Evolutionary conservation across 2,797 vertebrate genomes (phyloP).

Genomic region (Meriones psammophilus): DNA sequence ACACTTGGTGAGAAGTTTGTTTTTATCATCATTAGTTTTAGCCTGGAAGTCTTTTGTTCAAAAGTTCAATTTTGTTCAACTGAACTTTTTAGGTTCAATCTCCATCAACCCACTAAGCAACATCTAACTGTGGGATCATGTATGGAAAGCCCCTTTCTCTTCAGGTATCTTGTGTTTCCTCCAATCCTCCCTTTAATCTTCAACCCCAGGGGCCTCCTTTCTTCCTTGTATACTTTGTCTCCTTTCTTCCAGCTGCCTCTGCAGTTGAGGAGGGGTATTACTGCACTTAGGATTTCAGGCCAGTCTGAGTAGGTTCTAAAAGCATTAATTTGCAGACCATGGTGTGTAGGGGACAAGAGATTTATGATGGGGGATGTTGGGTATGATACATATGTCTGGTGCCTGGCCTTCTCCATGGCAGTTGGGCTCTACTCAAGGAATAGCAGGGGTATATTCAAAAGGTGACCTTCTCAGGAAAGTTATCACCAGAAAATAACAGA

Average conservation of each 20-base stretch:
- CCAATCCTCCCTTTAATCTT: neutral
- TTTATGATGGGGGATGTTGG: neutral
- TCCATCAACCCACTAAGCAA: neutral
- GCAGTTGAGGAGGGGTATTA: neutral
- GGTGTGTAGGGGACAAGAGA: neutral
- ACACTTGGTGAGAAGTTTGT: neutral
- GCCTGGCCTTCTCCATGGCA: neutral
- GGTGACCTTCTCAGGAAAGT: neutral
- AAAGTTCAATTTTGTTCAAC: no score
- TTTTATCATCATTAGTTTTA: neutral
- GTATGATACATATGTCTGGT: neutral
- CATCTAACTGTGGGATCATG: neutral
- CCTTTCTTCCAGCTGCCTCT: neutral
- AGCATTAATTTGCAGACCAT: neutral
- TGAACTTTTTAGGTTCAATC: neutral
- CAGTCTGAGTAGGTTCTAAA: neutral
- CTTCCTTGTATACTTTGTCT: neutral
- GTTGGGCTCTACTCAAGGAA: neutral
- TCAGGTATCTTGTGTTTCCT: neutral
- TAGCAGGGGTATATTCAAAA: neutral
- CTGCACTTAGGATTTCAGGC: neutral
- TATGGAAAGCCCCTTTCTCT: neutral
- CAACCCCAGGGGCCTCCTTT: neutral
- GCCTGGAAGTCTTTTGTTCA: neutral
- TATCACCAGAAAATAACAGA: conserved; percentile 3